These are phyloP conservation scores for Clarias pachynema DNA, from an alignment of 2,797 vertebrate genomes.

Conservation along the genomic window DNA sequence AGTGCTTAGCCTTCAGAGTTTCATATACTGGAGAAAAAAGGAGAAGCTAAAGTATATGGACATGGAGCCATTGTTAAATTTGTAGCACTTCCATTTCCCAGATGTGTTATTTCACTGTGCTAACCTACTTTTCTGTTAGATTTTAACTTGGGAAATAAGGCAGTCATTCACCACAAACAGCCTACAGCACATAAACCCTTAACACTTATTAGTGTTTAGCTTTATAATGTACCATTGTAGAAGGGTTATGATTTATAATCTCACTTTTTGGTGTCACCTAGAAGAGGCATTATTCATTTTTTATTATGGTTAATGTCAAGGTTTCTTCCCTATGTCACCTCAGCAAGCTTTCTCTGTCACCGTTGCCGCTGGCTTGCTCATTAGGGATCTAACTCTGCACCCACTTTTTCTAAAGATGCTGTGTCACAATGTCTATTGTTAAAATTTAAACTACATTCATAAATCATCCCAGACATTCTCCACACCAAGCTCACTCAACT, in stretches of 20 bases:
- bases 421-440: background rate
- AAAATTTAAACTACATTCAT: background rate
- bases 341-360: slow-evolving; percentile 6
- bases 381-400: background rate
- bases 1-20: background rate
- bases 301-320: background rate
- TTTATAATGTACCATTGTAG: background rate
- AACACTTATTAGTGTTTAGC: background rate
- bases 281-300: background rate
- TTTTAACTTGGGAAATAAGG: background rate
- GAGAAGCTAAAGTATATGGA: background rate
- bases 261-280: background rate
- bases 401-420: background rate
- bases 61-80: background rate
- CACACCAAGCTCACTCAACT: too few species aligned
- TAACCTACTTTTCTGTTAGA: background rate
- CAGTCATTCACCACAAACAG: background rate
- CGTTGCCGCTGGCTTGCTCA: background rate
- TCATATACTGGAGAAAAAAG: background rate
- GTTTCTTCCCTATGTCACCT: background rate
- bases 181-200: background rate
- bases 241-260: background rate
- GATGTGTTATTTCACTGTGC: background rate
- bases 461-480: too few species aligned
- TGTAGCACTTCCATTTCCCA: background rate